Percentiles rank a stretch among this genome's conserved stretches.
phyloP scores from a whole-genome alignment of 2,113 vertebrate genomes.

The Fregata magnificens region DNA sequence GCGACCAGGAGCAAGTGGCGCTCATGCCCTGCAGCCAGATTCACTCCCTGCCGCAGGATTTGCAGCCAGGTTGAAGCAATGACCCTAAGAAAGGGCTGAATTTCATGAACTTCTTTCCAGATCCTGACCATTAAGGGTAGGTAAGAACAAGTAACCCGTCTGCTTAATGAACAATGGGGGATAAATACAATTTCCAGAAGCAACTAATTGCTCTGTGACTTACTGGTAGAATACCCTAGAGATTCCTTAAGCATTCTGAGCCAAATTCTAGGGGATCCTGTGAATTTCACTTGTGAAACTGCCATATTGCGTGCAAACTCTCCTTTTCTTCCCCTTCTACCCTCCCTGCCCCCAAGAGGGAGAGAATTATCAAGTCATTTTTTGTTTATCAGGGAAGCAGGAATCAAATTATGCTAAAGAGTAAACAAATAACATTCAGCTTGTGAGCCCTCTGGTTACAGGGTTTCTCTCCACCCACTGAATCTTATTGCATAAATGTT shows the following conservation, averaged over 20 bases:
- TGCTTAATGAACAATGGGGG: background rate
- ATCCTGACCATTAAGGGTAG: background rate
- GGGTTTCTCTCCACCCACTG: background rate
- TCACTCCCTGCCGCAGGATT: background rate
- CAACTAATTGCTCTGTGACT: background rate
- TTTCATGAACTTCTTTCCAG: background rate
- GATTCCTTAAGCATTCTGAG: background rate
- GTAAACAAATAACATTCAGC: background rate
- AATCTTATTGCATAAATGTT: background rate
- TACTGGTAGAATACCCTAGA: background rate
- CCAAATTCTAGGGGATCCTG: background rate
- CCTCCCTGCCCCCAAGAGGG: background rate
- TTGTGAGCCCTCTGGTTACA: background rate
- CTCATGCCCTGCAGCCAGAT: too few species aligned
- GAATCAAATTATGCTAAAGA: slow-evolving; percentile 8
- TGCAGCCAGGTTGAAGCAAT: background rate
- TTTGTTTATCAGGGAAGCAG: background rate
- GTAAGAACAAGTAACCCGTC: background rate
- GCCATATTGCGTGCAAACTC: background rate
- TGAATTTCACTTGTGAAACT: background rate
- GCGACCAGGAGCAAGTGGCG: rapidly evolving
- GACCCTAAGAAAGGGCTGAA: background rate
- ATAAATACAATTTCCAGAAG: background rate
- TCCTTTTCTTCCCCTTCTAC: background rate
- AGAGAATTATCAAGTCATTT: background rate